These are phyloP conservation scores for Rhopilema esculentum DNA, from an alignment of 30 jellyfish, hydroid and myxozoan genomes.

Conservation along the genomic window DNA sequence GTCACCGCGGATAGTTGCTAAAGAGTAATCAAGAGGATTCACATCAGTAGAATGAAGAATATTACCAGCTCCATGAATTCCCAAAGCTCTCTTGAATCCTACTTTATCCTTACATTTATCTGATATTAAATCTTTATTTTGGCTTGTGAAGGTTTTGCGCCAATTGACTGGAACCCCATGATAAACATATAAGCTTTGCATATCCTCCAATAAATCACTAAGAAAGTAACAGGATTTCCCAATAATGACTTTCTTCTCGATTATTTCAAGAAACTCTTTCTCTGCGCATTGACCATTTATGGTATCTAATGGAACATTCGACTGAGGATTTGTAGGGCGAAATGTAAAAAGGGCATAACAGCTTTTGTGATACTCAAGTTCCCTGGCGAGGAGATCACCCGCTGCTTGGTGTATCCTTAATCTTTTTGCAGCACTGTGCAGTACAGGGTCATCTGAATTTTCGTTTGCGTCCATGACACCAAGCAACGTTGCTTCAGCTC, in stretches of 20 bases:
- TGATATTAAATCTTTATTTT: constrained; percentile 51
- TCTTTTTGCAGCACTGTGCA: too few relatives aligned
- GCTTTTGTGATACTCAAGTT: constrained; percentile 55
- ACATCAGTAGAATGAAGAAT: constrained; percentile 68
- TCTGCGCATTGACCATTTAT: constrained; percentile 67
- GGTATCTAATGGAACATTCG: constrained; percentile 48
- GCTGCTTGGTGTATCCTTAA: constrained; percentile 47
- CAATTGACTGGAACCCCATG: constrained; percentile 62
- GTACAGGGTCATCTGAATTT: constrained; percentile 60
- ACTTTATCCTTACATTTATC: constrained; percentile 44
- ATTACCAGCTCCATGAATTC: constrained; percentile 68
- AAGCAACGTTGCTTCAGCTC: constrained; percentile 57
- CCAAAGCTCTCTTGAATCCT: constrained; percentile 63
- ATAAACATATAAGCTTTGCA: constrained; percentile 54
- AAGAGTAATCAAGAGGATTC: constrained; percentile 70
- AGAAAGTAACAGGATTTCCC: constrained; percentile 58
- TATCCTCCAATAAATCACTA: constrained; percentile 61
- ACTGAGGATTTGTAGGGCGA: constrained; percentile 43
- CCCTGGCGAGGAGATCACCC: constrained; percentile 54
- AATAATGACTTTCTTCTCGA: constrained; percentile 57
- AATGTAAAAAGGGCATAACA: constrained; percentile 50
- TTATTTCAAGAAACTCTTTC: constrained; percentile 43
- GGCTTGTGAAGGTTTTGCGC: constrained; percentile 73
- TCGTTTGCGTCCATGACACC: constrained; percentile 54
- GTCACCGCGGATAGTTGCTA: constrained; percentile 65